A percentile compares a stretch with the other conserved stretches of the same genome.
Conservation (phyloP, 2,113 vertebrate genomes). For the Lipophrys pholis region DNA sequence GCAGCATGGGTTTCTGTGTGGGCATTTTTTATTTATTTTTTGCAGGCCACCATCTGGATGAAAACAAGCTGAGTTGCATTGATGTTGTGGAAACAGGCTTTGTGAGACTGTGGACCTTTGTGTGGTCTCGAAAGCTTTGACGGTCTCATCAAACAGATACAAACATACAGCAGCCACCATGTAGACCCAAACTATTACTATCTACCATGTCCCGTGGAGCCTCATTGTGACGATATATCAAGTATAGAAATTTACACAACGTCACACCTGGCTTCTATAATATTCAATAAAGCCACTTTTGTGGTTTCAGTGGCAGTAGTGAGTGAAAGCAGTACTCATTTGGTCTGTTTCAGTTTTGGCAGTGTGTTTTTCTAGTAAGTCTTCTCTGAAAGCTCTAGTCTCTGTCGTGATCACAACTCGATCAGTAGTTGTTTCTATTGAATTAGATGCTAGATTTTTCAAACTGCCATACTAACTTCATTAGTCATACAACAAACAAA, state of each 20-base stretch:
- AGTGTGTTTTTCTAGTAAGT: too few relatives aligned
- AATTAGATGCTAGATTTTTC: too few relatives aligned
- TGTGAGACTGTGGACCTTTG: not conserved
- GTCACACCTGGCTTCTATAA: not conserved
- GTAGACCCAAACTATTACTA: conserved; percentile 9
- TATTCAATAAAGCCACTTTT: too few relatives aligned
- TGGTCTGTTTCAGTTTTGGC: too few relatives aligned
- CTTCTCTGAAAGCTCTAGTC: too few relatives aligned
- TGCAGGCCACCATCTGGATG: not conserved
- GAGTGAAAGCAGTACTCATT: too few relatives aligned
- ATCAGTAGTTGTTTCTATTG: too few relatives aligned
- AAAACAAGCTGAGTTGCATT: too few relatives aligned
- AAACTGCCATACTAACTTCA: too few relatives aligned
- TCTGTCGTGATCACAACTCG: too few relatives aligned
- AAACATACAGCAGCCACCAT: conserved; percentile 3
- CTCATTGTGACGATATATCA: not conserved
- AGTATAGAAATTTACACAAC: not conserved
- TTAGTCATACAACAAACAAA: too few relatives aligned
- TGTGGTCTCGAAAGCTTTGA: conserved; percentile 9
- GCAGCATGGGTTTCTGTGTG: not conserved
- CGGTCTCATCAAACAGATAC: conserved; percentile 22
- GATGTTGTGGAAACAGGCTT: not conserved
- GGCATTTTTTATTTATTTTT: conserved; percentile 13
- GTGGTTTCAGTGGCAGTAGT: too few relatives aligned
- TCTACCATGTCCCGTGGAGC: not conserved